phyloP scores from a whole-genome alignment of 2,797 vertebrate genomes.

The Aldrovandia affinis region DNA sequence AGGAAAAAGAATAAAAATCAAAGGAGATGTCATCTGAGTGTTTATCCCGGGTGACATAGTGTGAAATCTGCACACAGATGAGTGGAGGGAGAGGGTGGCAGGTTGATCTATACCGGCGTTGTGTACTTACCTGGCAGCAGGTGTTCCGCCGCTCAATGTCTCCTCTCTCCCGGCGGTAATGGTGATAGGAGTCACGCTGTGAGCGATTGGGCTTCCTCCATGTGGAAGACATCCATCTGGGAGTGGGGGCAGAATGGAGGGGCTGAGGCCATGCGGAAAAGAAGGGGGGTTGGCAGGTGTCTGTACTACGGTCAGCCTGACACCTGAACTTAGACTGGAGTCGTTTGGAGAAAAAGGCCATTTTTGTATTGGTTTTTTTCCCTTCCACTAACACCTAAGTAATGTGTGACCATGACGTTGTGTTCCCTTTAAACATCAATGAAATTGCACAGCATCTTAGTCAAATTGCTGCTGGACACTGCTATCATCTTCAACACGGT shows the following conservation, averaged over 20 bases:
- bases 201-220: slow-evolving; percentile 37
- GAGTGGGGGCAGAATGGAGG: slow-evolving; percentile 7
- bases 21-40: slow-evolving; percentile 46
- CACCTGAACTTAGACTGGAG: neutral
- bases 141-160: slow-evolving; percentile 46
- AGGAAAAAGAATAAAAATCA: slow-evolving; percentile 1
- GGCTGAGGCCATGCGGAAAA: neutral
- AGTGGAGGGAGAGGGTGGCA: slow-evolving; percentile 35
- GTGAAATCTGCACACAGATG: slow-evolving; percentile 58
- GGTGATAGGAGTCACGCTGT: slow-evolving; percentile 38
- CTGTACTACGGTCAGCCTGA: neutral
- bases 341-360: no score
- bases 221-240: slow-evolving; percentile 14
- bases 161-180: slow-evolving; percentile 43
- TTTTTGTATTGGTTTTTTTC: neutral
- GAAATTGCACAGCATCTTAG: neutral
- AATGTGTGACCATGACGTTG: neutral
- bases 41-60: slow-evolving; percentile 48
- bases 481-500: no score
- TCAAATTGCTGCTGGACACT: no score
- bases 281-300: neutral
- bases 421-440: neutral
- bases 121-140: slow-evolving; percentile 58
- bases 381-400: neutral
- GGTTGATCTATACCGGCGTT: slow-evolving; percentile 30